Conservation (phyloP, 1,140 invertebrate genomes). For the Maconellicoccus hirsutus region DNA sequence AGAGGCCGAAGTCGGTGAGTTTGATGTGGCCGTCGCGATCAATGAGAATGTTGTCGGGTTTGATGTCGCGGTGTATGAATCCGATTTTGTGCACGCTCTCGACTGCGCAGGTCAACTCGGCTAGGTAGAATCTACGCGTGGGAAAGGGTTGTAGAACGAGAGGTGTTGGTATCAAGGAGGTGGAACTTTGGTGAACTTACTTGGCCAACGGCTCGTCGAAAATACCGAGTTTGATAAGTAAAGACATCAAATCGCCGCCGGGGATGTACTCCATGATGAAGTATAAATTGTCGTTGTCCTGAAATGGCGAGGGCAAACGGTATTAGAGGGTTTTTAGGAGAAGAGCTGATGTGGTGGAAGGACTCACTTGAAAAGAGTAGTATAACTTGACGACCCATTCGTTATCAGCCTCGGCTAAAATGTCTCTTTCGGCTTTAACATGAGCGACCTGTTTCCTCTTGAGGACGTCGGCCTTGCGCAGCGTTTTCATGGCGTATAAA, state of each 20-base stretch:
- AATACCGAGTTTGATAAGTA: slow-evolving; percentile 87
- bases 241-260: slow-evolving; percentile 97
- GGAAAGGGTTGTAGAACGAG: too few relatives aligned
- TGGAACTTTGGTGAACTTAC: too few relatives aligned
- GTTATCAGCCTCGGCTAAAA: slow-evolving; percentile 96
- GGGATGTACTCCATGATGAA: slow-evolving; percentile 99
- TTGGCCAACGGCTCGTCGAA: slow-evolving; percentile 82
- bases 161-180: too few relatives aligned
- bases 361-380: slow-evolving; percentile 75
- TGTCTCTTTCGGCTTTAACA: slow-evolving; percentile 97
- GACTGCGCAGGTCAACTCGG: slow-evolving; percentile 93
- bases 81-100: slow-evolving; percentile 99
- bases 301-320: too few relatives aligned
- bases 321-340: too few relatives aligned
- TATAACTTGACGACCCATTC: slow-evolving; percentile 99
- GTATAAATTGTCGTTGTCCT: slow-evolving; percentile 92
- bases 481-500: slow-evolving; percentile 98
- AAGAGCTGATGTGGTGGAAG: too few relatives aligned
- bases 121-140: slow-evolving; percentile 96
- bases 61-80: slow-evolving; percentile 96
- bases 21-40: slow-evolving; percentile 97
- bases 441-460: slow-evolving; percentile 97
- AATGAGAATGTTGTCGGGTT: slow-evolving; percentile 98
- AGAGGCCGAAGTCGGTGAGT: slow-evolving; percentile 96
- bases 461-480: slow-evolving; percentile 90